Evolutionary conservation across 2,113 vertebrate genomes (phyloP), one percentile per base, ranked within the genome.

Genomic region (Oryzias melastigma): DNA sequence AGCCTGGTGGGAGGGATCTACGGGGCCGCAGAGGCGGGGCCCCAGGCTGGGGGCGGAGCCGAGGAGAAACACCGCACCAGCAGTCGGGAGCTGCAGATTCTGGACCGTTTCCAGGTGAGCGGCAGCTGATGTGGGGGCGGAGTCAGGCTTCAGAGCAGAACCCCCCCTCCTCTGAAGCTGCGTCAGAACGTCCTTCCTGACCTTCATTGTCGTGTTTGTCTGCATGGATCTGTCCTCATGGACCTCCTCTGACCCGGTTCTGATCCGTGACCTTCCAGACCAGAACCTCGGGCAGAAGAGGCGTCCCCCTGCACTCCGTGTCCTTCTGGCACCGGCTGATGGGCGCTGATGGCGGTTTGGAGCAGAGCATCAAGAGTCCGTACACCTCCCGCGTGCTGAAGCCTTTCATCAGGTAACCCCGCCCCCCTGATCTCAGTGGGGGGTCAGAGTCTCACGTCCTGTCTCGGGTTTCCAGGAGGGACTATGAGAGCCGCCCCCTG

Each of bases 41-140:
- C 87, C 16, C 80, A 73, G 20, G 62, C 83, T 17, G 81, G 84
- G 18, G 60, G 49, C 3, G 29, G 71, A 5, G 84, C 83, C n/a
- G 79, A 79, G 18, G 87, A 89, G 4, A 93, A 87, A 0, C 95
- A 93, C 79, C 90, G 92, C 61, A 94, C 92, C 46, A 94, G 87
- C 71, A 94, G 94, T 78, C 93, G 94, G 68, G 96, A 98, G 78
- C 92, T 93, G 66, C 88, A 95, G 14, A 94, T 99, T 42, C 92
- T 98, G 16, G 97, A 99, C 77, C 93, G 97, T n/a, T 99, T 96
- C 78, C 97, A 99, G 93, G 97, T 99, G 72, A 22, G 22, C 22
- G 22, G 22, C 22, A 22, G n/a, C n/a, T n/a, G n/a, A n/a, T n/a
- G n/a, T n/a, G n/a, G n/a, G n/a, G n/a, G n/a, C n/a, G n/a, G n/a